Conservation (phyloP, 1,140 invertebrate species). For the Pomacea maculata region DNA sequence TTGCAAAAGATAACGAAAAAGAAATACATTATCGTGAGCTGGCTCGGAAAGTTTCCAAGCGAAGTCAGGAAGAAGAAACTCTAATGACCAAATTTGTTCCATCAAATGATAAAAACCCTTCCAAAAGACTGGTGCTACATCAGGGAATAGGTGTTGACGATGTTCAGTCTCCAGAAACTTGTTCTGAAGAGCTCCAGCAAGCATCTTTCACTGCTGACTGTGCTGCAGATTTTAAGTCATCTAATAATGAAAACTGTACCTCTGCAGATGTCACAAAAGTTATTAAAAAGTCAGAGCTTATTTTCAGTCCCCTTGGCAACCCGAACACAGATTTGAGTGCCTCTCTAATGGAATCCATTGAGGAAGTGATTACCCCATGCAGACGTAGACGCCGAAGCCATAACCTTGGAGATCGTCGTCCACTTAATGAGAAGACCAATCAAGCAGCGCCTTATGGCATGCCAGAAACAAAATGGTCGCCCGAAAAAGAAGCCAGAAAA, state of each 20-base stretch:
- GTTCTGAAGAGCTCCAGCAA: too few relatives aligned
- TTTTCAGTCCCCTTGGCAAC: not conserved
- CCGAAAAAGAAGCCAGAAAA: slow-evolving; percentile 53
- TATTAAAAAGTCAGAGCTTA: too few relatives aligned
- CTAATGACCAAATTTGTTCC: not conserved
- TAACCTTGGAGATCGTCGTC: slow-evolving; percentile 17
- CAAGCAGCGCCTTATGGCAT: slow-evolving; percentile 3
- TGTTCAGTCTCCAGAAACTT: not conserved
- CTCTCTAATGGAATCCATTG: slow-evolving; percentile 42
- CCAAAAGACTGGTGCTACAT: not conserved
- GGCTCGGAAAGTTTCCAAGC: slow-evolving; percentile 6
- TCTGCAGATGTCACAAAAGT: not conserved
- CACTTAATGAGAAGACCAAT: slow-evolving; percentile 32
- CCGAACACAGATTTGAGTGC: slow-evolving; percentile 30
- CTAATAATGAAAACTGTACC: not conserved
- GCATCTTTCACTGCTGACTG: too few relatives aligned
- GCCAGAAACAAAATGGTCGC: slow-evolving; percentile 30
- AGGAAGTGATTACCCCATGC: slow-evolving; percentile 38
- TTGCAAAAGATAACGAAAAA: slow-evolving; percentile 40
- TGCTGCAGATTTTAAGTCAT: too few relatives aligned
- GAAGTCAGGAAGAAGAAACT: too few relatives aligned
- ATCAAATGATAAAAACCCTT: not conserved
- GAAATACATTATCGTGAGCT: slow-evolving; percentile 29
- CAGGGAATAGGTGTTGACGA: not conserved
- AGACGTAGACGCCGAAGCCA: not conserved